Base-by-base conservation (phyloP, 1,140 invertebrate species). In the Patella vulgata region DNA sequence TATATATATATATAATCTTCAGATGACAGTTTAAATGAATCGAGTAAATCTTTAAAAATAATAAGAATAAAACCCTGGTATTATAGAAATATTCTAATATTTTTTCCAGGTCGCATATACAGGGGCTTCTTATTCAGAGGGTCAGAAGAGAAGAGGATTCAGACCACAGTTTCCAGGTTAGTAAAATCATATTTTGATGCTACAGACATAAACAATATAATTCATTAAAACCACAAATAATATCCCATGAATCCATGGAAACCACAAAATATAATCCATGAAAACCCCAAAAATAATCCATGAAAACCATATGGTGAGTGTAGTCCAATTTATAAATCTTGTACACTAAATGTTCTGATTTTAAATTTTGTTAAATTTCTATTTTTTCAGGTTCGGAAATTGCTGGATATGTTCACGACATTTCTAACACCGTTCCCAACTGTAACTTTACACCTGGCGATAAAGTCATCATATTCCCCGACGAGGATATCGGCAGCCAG, bases 111-210 rank as follows among this genome's bases (percentile, higher is more conserved):
- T 81, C 0, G 57, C 58, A 21, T 75, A 64, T 68, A 66, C 69
- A 59, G 79, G 79, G 23, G 74, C 78, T 12, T 79, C 76, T 55
- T 79, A 70, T 51, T 57, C 71, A 12, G 79, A 81, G 51, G 71
- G 77, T 9, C 68, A 72, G 9, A 70, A 68, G 44, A 68, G 68
- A 19, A 70, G 65, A 30, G 68, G 72, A 6, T 66, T 73, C 50
- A 62, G 68, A 28, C 77, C 77, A 2, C 50, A 59, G 25, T 63
- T 78, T 19, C 79, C 79, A 70, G 78, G 78, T 63, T 11, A 9
- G 27, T 28, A 30, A 14, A 42, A 36, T 28, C 21, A 1, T 8
- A 6, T 28, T 19, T n/a, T 39, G 14, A 28, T 31, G n/a, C 8
- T 43, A 1, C 30, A 17, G 42, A 27, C 50, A n/a, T 27, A 44